Percentiles rank a stretch among this genome's conserved stretches.
These are phyloP conservation scores for Pycnomerus fuliginosus DNA, from an alignment of 2,888 invertebrate species.

Conservation along the genomic window DNA sequence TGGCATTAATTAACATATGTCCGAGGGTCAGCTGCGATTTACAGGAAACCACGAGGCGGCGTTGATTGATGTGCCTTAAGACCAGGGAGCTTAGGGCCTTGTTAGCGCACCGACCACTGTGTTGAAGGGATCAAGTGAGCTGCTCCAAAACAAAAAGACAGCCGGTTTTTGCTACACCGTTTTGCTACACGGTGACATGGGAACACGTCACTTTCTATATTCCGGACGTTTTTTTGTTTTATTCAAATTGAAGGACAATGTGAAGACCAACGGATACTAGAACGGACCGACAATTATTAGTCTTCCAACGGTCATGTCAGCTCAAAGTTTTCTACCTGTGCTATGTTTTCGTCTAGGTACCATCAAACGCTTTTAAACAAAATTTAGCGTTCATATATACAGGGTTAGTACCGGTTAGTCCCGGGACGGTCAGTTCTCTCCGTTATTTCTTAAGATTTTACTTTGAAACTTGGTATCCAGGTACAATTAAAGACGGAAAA, in stretches of 20 bases:
- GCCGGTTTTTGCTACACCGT: constrained; percentile 43
- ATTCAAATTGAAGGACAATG: constrained; percentile 23
- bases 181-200: constrained; percentile 30
- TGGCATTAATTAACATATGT: constrained; percentile 36
- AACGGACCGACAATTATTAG: background rate
- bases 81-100: constrained; percentile 35
- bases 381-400: too few species aligned
- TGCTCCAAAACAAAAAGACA: constrained; percentile 43
- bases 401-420: too few species aligned
- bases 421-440: too few species aligned
- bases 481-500: too few species aligned
- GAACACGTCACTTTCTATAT: constrained; percentile 24
- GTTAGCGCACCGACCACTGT: constrained; percentile 32
- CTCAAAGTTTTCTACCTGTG: too few species aligned
- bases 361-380: too few species aligned
- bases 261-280: constrained; percentile 19
- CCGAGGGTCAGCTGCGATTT: constrained; percentile 35
- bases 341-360: too few species aligned
- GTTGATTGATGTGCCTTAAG: constrained; percentile 38
- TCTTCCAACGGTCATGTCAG: background rate
- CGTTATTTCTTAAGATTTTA: too few species aligned
- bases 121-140: constrained; percentile 44
- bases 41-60: constrained; percentile 31
- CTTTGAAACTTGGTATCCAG: too few species aligned
- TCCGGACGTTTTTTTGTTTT: constrained; percentile 25